Evolutionary conservation across 1,140 invertebrate genomes (phyloP).

Genomic region (Mycetomoellerius zeteki): DNA sequence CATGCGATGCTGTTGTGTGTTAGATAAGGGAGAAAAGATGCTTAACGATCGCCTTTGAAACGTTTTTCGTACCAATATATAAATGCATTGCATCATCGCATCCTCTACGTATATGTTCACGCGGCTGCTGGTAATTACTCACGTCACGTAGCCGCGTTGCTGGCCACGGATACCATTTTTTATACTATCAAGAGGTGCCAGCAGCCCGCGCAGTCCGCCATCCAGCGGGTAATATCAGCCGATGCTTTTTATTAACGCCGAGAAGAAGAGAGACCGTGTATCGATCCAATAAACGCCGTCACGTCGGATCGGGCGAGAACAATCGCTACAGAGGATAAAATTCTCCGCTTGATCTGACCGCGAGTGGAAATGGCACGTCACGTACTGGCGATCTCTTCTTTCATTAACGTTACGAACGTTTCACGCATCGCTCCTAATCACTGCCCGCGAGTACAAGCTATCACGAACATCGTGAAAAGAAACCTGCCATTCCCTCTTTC

Average conservation of each 20-base stretch:
- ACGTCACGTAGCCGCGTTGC: conserved; percentile 62
- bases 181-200: conserved; percentile 63
- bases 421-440: conserved; percentile 71
- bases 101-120: conserved; percentile 33
- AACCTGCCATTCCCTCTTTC: neutral
- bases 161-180: conserved; percentile 35
- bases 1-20: neutral
- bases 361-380: conserved; percentile 65
- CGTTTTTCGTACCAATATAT: conserved; percentile 47
- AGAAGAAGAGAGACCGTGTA: conserved; percentile 29
- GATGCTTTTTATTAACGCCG: conserved; percentile 66
- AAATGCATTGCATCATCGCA: conserved; percentile 13
- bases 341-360: conserved; percentile 59
- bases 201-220: conserved; percentile 58
- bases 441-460: conserved; percentile 48
- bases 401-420: conserved; percentile 68
- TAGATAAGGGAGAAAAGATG: neutral
- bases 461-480: conserved; percentile 58
- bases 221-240: conserved; percentile 70
- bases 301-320: conserved; percentile 60
- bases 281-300: conserved; percentile 64
- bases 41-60: conserved; percentile 54
- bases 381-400: conserved; percentile 62
- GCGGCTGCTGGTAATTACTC: conserved; percentile 65
- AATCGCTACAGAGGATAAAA: conserved; percentile 59